Evolutionary conservation across 2,113 vertebrate species (phyloP).

Genomic region (Deroptyus accipitrinus): DNA sequence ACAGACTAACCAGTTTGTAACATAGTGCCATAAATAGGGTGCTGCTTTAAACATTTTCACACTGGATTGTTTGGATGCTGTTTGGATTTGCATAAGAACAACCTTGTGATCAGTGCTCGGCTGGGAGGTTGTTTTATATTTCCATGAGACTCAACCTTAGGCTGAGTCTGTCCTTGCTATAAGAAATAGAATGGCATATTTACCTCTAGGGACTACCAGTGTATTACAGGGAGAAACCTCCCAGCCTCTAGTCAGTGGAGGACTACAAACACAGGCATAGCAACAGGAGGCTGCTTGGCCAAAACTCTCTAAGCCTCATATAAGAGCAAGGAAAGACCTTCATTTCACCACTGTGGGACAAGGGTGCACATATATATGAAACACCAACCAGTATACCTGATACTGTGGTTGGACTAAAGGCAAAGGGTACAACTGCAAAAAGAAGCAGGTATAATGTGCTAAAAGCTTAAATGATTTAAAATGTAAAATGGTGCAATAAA

Average conservation of each 20-base stretch:
- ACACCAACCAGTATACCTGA: background rate
- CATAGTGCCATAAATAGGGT: background rate
- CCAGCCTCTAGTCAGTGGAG: background rate
- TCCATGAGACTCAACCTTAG: slow-evolving; percentile 7
- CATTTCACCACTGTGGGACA: background rate
- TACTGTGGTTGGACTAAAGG: background rate
- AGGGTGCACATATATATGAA: fast-evolving
- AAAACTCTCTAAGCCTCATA: background rate
- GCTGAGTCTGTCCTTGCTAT: background rate
- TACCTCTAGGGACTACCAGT: background rate
- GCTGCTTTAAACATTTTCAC: background rate
- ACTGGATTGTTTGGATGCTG: background rate
- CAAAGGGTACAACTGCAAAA: background rate
- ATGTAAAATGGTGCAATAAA: background rate
- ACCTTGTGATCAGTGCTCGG: background rate
- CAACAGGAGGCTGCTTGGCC: background rate
- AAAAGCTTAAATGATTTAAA: background rate
- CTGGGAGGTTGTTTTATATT: background rate
- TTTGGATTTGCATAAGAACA: background rate
- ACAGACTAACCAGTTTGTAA: background rate
- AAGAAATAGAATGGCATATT: background rate
- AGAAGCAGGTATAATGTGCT: background rate
- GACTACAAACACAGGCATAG: background rate
- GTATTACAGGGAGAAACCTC: background rate
- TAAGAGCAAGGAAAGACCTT: background rate